A percentile compares a stretch with the other conserved stretches of the same genome.
Evolutionary conservation across 2,113 vertebrate genomes (phyloP).

Genomic region (Scophthalmus maximus): DNA sequence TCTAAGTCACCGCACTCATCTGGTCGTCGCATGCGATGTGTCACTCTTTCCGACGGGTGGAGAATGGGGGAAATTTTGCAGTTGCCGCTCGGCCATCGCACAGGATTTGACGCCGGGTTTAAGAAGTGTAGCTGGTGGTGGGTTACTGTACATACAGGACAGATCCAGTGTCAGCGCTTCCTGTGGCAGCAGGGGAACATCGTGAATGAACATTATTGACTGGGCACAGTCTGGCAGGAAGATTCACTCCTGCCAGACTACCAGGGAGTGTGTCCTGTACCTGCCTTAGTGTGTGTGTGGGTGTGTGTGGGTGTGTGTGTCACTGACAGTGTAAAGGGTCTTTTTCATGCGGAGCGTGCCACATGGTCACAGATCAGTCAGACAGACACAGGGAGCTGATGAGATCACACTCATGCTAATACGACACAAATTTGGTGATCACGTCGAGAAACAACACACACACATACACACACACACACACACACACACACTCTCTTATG

Average conservation of each 20-base stretch:
- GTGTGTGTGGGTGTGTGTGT: neutral
- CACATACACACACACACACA: too few species aligned
- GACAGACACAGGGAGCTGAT: constrained; percentile 23
- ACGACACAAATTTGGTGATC: neutral
- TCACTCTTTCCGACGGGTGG: constrained; percentile 18
- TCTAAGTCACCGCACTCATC: constrained; percentile 66
- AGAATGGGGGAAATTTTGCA: constrained; percentile 37
- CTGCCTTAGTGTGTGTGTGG: constrained; percentile 10
- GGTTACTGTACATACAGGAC: too few species aligned
- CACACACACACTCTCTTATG: too few species aligned
- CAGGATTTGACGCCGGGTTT: constrained; percentile 1
- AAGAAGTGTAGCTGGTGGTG: too few species aligned
- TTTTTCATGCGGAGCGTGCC: constrained; percentile 40
- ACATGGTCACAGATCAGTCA: constrained; percentile 42
- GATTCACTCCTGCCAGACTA: constrained; percentile 58
- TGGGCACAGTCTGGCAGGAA: constrained; percentile 40
- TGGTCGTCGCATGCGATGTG: constrained; percentile 60
- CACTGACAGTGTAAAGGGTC: constrained; percentile 28
- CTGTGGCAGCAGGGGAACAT: constrained; percentile 30
- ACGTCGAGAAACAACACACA: neutral
- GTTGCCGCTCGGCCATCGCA: neutral
- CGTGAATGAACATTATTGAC: constrained; percentile 60
- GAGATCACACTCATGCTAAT: neutral
- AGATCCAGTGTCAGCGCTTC: neutral
- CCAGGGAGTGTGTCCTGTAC: constrained; percentile 29